These are phyloP conservation scores for Otocyon megalotis DNA, from an alignment of 2,113 vertebrate species.

Conservation along the genomic window DNA sequence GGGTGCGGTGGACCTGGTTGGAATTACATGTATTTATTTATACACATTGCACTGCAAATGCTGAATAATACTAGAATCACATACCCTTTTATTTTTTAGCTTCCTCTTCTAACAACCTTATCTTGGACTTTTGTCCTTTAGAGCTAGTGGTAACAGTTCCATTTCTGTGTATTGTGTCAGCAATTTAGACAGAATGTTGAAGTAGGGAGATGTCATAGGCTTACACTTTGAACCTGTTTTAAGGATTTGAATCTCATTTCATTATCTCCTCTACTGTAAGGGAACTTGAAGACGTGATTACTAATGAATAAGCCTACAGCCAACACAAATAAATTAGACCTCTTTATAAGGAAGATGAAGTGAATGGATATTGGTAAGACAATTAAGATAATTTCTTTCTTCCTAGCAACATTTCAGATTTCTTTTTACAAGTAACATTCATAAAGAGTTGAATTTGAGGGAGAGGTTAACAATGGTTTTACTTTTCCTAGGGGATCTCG, in stretches of 20 bases:
- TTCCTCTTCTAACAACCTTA: not conserved
- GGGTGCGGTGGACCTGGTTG: not conserved
- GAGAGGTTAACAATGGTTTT: not conserved
- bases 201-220: not conserved
- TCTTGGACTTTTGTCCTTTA: not conserved
- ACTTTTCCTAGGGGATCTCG: not conserved
- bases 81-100: not conserved
- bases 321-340: not conserved
- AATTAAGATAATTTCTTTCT: not conserved
- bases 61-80: not conserved
- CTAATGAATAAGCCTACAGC: not conserved
- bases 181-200: not conserved
- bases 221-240: not conserved
- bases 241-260: not conserved
- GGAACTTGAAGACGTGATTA: not conserved
- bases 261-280: not conserved
- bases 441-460: not conserved
- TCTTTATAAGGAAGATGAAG: not conserved
- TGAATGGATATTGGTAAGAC: not conserved
- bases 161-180: not conserved
- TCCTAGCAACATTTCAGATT: not conserved
- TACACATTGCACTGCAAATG: not conserved
- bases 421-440: not conserved
- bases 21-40: not conserved
- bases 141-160: not conserved